Percentiles rank a stretch among this genome's conserved stretches.
phyloP scores from a whole-genome alignment of 1,140 invertebrate species.

The Parapsyche elsis region DNA sequence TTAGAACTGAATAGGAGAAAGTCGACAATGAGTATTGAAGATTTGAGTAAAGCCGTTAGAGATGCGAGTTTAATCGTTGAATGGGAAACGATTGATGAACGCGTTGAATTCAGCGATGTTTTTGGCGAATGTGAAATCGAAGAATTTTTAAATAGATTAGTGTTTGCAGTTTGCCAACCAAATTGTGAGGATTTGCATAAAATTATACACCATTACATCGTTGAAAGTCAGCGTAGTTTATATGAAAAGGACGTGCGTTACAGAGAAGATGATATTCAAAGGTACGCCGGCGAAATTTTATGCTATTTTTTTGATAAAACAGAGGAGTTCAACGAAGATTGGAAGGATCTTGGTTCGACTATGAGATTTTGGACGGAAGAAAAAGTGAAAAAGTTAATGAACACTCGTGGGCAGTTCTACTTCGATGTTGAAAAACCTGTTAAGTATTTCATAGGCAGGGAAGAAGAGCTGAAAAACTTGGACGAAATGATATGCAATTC shows the following conservation, averaged over 20 bases:
- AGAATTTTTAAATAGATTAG: neutral
- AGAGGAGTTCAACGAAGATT: neutral
- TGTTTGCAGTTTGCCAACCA: neutral
- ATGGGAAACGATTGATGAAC: neutral
- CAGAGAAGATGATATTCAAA: neutral
- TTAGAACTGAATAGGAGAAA: neutral
- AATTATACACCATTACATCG: neutral
- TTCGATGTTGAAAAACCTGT: neutral
- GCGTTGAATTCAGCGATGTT: neutral
- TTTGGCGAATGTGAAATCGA: neutral
- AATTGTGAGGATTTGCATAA: neutral
- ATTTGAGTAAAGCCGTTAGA: neutral
- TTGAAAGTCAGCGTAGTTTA: neutral
- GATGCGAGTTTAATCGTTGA: neutral
- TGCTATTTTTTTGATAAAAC: neutral
- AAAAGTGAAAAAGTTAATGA: no score
- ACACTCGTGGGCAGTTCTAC: no score
- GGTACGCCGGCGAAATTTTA: neutral
- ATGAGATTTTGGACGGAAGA: neutral
- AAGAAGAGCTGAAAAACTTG: neutral
- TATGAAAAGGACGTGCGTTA: neutral
- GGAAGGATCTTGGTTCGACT: neutral
- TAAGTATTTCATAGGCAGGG: neutral
- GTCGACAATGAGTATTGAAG: neutral
- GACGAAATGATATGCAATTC: neutral